A percentile compares a stretch with the other conserved stretches of the same genome.
phyloP scores from a whole-genome alignment of 2,888 invertebrate species.

The Tinea pellionella region DNA sequence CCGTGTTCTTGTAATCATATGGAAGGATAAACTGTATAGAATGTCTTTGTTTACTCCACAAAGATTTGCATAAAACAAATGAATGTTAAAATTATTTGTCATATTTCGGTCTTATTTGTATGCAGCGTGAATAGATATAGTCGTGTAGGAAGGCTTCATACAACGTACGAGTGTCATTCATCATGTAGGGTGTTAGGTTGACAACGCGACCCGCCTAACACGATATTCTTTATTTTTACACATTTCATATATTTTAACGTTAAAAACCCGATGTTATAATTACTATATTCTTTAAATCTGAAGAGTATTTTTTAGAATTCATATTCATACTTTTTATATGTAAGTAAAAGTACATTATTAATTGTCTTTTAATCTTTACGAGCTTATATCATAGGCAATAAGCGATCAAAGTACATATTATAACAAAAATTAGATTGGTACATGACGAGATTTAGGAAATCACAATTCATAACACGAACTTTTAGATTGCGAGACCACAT shows the following conservation, averaged over 20 bases:
- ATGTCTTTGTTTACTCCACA: not conserved
- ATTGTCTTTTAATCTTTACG: too few species aligned
- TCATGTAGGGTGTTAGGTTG: slow-evolving; percentile 4
- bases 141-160: not conserved
- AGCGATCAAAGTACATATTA: too few species aligned
- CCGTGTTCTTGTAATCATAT: too few species aligned
- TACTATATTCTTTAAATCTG: not conserved
- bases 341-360: too few species aligned
- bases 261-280: not conserved
- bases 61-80: not conserved
- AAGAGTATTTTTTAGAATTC: too few species aligned
- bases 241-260: not conserved
- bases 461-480: too few species aligned
- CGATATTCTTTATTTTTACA: not conserved
- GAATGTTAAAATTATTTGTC: not conserved
- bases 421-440: too few species aligned
- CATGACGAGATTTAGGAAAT: too few species aligned
- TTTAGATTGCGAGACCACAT: too few species aligned
- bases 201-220: slow-evolving; percentile 1
- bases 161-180: slow-evolving; percentile 1
- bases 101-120: not conserved
- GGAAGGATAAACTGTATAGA: too few species aligned
- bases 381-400: too few species aligned
- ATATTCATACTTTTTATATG: too few species aligned
- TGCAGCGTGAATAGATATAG: not conserved